phyloP scores from a whole-genome alignment of 2,888 invertebrate species.

The Hypena proboscidalis region DNA sequence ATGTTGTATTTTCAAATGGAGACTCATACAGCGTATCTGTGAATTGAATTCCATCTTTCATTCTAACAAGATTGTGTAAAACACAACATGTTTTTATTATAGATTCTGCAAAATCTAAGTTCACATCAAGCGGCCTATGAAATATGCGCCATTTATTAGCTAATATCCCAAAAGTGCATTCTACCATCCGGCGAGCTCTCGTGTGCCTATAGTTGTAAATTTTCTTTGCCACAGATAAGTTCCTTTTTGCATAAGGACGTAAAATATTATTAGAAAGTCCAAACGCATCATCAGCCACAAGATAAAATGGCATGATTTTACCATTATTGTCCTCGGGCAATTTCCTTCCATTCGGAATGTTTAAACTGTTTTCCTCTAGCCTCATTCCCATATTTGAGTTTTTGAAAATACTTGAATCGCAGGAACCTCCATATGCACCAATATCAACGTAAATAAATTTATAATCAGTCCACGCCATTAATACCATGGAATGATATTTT shows the following conservation, averaged over 20 bases:
- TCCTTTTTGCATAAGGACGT: slow-evolving; percentile 46
- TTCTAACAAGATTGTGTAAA: no score
- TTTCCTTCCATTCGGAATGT: slow-evolving; percentile 35
- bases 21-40: no score
- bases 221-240: slow-evolving; percentile 19
- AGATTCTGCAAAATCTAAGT: slow-evolving; percentile 22
- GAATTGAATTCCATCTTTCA: no score
- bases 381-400: slow-evolving; percentile 40
- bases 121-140: slow-evolving; percentile 16
- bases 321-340: slow-evolving; percentile 41
- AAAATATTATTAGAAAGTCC: slow-evolving; percentile 42
- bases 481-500: slow-evolving; percentile 33
- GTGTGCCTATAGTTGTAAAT: slow-evolving; percentile 11
- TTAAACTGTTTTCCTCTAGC: slow-evolving; percentile 27
- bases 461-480: slow-evolving; percentile 36
- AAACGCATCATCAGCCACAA: slow-evolving; percentile 51
- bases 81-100: no score
- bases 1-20: no score
- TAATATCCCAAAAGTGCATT: slow-evolving; percentile 5
- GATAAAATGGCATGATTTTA: slow-evolving; percentile 37
- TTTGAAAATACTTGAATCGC: slow-evolving; percentile 43
- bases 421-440: slow-evolving; percentile 23
- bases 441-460: slow-evolving; percentile 39
- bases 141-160: slow-evolving; percentile 18
- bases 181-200: slow-evolving; percentile 13